Percentiles rank a stretch among this genome's conserved stretches.
phyloP scores from a whole-genome alignment of 1,140 invertebrate genomes.

The Drosophila rhopaloa region DNA sequence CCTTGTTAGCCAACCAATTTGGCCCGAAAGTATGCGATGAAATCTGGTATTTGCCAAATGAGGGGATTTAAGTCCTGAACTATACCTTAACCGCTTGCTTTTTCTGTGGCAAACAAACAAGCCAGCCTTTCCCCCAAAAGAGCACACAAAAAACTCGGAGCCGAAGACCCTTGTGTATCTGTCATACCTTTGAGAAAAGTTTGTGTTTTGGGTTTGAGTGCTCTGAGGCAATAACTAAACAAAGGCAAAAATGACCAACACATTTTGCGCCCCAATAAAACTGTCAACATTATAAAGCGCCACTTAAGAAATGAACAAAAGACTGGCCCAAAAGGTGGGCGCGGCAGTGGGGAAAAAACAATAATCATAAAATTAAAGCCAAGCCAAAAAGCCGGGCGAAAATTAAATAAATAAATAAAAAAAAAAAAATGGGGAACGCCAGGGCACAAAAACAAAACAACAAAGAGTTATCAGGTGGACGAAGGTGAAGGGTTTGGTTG shows the following conservation, averaged over 20 bases:
- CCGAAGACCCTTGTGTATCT: conserved; percentile 14
- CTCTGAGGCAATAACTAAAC: conserved; percentile 30
- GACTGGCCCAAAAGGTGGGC: conserved; percentile 32
- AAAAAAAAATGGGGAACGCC: conserved; percentile 3
- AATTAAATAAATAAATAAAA: conserved; percentile 59
- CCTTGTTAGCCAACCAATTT: conserved; percentile 41
- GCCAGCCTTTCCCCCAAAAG: conserved; percentile 10
- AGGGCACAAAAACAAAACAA: background rate
- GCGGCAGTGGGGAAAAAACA: conserved; percentile 41
- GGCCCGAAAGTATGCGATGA: conserved; percentile 41
- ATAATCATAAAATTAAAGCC: conserved; percentile 53
- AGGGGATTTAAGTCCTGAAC: conserved; percentile 35
- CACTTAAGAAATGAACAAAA: conserved; percentile 82
- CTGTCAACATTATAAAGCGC: conserved; percentile 82
- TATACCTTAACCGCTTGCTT: conserved; percentile 20
- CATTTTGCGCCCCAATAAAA: conserved; percentile 79
- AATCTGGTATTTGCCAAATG: conserved; percentile 47
- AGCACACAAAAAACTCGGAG: background rate
- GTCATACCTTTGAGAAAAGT: conserved; percentile 28
- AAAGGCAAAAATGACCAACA: conserved; percentile 66
- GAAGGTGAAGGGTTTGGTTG: conserved; percentile 13
- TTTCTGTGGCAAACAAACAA: conserved; percentile 29
- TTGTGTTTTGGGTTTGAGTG: background rate
- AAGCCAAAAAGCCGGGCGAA: conserved; percentile 41
- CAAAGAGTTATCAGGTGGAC: conserved; percentile 8